Conservation (phyloP, 2,888 invertebrate genomes). For the Drosophila anomalata region DNA sequence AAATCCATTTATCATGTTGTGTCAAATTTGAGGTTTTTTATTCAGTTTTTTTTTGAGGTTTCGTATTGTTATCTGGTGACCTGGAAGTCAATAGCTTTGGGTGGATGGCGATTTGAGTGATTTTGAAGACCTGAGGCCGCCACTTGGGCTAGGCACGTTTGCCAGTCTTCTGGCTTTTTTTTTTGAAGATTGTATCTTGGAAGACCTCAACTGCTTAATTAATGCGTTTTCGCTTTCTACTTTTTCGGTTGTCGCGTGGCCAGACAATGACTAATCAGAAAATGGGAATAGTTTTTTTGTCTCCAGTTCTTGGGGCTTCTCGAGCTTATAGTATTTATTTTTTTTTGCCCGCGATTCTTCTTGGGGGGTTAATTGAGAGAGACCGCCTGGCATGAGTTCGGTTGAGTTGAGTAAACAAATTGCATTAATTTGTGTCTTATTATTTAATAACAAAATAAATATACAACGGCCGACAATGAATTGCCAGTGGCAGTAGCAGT, state of each 20-base stretch:
- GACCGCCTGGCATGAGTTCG: constrained; percentile 39
- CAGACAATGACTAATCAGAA: constrained; percentile 68
- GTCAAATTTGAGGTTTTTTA: constrained; percentile 31
- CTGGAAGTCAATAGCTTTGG: constrained; percentile 38
- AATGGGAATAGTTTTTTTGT: constrained; percentile 23
- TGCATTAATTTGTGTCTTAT: constrained; percentile 76
- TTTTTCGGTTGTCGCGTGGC: constrained; percentile 61
- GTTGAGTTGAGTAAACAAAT: constrained; percentile 68
- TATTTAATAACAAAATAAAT: constrained; percentile 77
- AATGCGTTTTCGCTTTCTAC: constrained; percentile 66
- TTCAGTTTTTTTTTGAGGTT: constrained; percentile 2
- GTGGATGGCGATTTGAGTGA: not conserved
- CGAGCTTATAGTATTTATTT: constrained; percentile 2
- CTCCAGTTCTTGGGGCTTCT: constrained; percentile 1
- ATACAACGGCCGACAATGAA: constrained; percentile 61
- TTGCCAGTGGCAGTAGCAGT: constrained; percentile 44
- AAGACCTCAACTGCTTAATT: constrained; percentile 54
- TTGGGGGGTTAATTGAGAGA: constrained; percentile 40
- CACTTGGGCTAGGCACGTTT: constrained; percentile 63
- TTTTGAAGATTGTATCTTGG: constrained; percentile 30
- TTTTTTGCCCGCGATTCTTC: constrained; percentile 23
- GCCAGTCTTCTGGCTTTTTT: constrained; percentile 31
- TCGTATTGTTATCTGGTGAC: constrained; percentile 18
- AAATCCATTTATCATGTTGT: constrained; percentile 32
- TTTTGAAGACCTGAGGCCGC: constrained; percentile 37